Percentiles rank a stretch among this genome's conserved stretches.
phyloP scores from a whole-genome alignment of 1,140 invertebrate species.

The Akabosia matsudoensis region DNA sequence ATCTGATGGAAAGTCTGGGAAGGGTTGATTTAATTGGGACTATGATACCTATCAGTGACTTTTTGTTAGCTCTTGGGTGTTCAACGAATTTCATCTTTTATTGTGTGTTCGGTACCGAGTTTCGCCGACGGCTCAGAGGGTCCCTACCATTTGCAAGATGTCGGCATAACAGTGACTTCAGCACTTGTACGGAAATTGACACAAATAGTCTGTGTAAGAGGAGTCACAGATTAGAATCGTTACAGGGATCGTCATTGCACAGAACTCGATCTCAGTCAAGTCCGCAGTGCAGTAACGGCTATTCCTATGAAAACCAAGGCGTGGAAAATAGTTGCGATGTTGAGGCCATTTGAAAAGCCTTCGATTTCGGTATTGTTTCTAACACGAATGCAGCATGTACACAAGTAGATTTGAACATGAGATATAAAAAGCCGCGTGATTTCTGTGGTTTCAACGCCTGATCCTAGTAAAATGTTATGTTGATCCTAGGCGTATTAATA shows the following conservation, averaged over 20 bases:
- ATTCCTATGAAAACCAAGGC: no score
- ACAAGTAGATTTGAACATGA: no score
- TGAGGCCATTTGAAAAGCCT: no score
- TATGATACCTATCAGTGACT: slow-evolving; percentile 1
- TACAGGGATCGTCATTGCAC: neutral
- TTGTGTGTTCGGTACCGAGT: neutral
- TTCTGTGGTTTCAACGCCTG: no score
- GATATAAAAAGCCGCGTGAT: no score
- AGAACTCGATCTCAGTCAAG: neutral
- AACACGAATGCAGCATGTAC: no score
- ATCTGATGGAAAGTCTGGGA: slow-evolving; percentile 3
- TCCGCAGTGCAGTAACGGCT: neutral
- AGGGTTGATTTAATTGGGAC: neutral
- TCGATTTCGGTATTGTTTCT: no score
- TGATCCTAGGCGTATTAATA: no score
- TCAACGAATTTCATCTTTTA: slow-evolving; percentile 8
- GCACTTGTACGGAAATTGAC: neutral
- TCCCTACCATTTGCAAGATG: neutral
- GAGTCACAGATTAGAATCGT: neutral
- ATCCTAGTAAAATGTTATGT: no score
- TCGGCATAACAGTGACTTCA: neutral
- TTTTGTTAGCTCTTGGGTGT: neutral
- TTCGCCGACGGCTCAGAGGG: neutral
- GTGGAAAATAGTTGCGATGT: no score
- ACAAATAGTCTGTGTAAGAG: neutral